Percentiles rank a stretch among this genome's conserved stretches.
phyloP scores from a whole-genome alignment of 2,888 invertebrate species.

The Tetheella fluctuosa region DNA sequence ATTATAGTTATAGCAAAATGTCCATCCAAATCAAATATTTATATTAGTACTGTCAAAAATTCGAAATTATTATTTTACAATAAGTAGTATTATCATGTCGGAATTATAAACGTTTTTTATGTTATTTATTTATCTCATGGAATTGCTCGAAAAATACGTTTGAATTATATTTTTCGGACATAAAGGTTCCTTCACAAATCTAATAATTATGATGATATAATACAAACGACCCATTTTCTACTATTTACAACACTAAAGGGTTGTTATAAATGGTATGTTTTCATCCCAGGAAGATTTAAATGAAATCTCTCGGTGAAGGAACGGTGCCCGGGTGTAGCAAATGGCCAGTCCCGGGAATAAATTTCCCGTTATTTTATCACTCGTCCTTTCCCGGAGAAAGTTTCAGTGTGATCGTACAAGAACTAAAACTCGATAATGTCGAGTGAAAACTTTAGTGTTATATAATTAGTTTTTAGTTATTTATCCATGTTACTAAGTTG shows the following conservation, averaged over 20 bases:
- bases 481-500: slow-evolving; percentile 7
- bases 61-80: too few species aligned
- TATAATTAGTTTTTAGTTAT: slow-evolving; percentile 28
- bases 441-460: slow-evolving; percentile 24
- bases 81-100: too few species aligned
- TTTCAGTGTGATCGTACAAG: slow-evolving; percentile 36
- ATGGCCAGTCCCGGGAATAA: slow-evolving; percentile 62
- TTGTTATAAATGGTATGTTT: slow-evolving; percentile 25
- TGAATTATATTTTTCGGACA: too few species aligned
- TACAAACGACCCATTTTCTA: not conserved
- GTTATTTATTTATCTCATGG: too few species aligned
- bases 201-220: not conserved
- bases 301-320: slow-evolving; percentile 47
- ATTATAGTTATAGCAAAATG: too few species aligned
- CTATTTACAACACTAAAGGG: slow-evolving; percentile 11
- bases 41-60: too few species aligned
- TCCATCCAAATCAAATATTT: too few species aligned
- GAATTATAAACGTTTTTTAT: too few species aligned
- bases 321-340: slow-evolving; percentile 63
- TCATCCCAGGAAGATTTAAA: slow-evolving; percentile 37
- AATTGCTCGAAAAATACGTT: too few species aligned
- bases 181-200: not conserved
- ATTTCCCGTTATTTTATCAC: slow-evolving; percentile 72
- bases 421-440: slow-evolving; percentile 48
- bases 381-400: slow-evolving; percentile 50